Evolutionary conservation across 2,113 vertebrate genomes (phyloP), one percentile per base, ranked within the genome.

Genomic region (Otocyon megalotis): DNA sequence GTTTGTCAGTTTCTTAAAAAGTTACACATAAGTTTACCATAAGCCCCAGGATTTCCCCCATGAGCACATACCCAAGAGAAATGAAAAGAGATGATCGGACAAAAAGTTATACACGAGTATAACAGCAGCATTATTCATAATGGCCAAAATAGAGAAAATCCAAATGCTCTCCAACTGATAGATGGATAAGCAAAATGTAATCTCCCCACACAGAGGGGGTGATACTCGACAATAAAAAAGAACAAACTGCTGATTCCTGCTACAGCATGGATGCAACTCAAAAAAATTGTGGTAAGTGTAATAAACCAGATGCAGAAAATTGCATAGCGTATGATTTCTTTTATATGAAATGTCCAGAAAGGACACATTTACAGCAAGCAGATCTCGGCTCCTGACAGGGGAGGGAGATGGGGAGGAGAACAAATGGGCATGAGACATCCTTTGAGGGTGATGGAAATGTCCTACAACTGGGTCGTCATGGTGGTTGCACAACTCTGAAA

Each of bases 351-450:
- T n/a, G 50, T 72, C 67, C 16, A 28, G 67, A 56, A 80, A 90
- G 11, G 35, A 17, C 30, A 20, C 14, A 30, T 10, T 30, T 62
- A 14, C 12, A 0, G 8, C 4, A n/a, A 35, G 58, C 8, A 50
- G 35, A 6, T 11, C 6, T 16, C 0, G 3, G 37, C 6, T n/a
- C 43, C 60, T 3, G 69, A 19, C 28, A 0, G 71, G 54, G 6
- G 24, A 0, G 28, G 56, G 32, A 7, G 28, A n/a, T 4, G 50
- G 56, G 28, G 28, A n/a, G 30, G 30, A 56, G 10, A 11, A 19
- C 56, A 14, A 2, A 19, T 0, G 2, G 50, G 32, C 7, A 1
- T 0, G 4, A 35, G 26, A 56, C 24, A 8, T 80, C 14, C n/a
- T 80, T 58, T 3, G 2, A 24, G 30, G 32, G 19, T 17, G 28